Evolutionary conservation across 2,797 vertebrate genomes (phyloP).

Genomic region (Pseudochaenichthys georgianus): DNA sequence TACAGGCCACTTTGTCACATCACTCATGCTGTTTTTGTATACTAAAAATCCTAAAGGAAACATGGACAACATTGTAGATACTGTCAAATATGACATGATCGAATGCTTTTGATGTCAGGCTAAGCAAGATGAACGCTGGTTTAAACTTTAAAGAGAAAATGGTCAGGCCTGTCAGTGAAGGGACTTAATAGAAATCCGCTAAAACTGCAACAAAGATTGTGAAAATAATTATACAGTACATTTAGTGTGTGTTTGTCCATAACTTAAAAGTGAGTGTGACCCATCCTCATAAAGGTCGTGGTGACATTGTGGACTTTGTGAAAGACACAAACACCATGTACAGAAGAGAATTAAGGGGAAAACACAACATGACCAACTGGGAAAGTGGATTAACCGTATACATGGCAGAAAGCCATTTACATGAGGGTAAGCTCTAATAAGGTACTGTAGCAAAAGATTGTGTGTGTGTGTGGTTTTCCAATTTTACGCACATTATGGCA

Average conservation of each 20-base stretch:
- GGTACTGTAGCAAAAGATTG: constrained; percentile 22
- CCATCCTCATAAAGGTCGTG: constrained; percentile 40
- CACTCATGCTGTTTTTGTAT: neutral
- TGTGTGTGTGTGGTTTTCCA: constrained; percentile 23
- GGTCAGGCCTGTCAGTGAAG: constrained; percentile 4
- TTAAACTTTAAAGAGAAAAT: neutral
- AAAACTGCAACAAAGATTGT: neutral
- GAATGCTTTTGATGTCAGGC: no score
- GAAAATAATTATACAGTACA: neutral
- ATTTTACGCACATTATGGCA: neutral
- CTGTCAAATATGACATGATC: no score
- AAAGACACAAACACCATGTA: constrained; percentile 58
- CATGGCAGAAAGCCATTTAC: constrained; percentile 64
- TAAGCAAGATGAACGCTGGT: no score
- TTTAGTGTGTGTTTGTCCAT: neutral
- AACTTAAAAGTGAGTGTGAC: constrained; percentile 19
- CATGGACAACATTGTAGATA: no score
- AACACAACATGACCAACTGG: constrained; percentile 47
- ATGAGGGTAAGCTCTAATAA: constrained; percentile 21
- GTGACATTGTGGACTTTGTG: constrained; percentile 56
- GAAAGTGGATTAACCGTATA: constrained; percentile 62
- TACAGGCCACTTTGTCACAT: neutral
- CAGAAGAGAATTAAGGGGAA: constrained; percentile 42
- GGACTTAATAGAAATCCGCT: no score
- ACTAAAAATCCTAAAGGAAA: no score